Evolutionary conservation across 2,888 invertebrate species (phyloP).

Genomic region (Amphipyra tragopoginis): DNA sequence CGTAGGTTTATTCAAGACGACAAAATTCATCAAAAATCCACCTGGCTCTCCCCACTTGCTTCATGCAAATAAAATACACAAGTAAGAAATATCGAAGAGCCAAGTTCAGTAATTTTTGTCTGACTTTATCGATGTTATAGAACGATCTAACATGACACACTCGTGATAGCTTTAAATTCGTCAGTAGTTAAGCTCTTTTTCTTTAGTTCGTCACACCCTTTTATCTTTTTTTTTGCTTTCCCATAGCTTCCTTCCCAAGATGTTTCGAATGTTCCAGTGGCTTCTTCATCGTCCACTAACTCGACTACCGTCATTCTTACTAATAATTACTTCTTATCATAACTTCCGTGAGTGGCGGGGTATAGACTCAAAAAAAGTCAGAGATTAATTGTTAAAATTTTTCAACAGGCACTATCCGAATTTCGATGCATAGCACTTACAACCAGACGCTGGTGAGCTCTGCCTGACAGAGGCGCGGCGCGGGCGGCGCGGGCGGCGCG

Average conservation of each 20-base stretch:
- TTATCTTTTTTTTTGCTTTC: constrained; percentile 55
- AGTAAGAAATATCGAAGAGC: constrained; percentile 77
- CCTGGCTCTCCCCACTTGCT: constrained; percentile 87
- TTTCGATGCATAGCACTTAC: constrained; percentile 87
- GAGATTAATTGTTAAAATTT: constrained; percentile 3
- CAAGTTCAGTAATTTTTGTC: constrained; percentile 71
- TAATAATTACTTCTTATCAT: constrained; percentile 33
- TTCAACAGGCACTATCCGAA: constrained; percentile 83
- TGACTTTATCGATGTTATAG: constrained; percentile 68
- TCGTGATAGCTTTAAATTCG: constrained; percentile 71
- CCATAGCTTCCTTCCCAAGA: constrained; percentile 57
- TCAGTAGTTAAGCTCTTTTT: constrained; percentile 76
- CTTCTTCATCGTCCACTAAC: constrained; percentile 48
- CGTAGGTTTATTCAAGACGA: constrained; percentile 87
- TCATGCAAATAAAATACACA: constrained; percentile 87
- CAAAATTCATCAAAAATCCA: constrained; percentile 86
- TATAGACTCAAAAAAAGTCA: not conserved
- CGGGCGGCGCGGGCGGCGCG: constrained; percentile 73
- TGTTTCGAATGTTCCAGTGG: constrained; percentile 32
- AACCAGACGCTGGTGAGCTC: constrained; percentile 82
- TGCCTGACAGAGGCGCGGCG: constrained; percentile 82
- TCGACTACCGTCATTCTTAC: constrained; percentile 23
- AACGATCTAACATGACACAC: constrained; percentile 65
- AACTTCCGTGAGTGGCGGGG: constrained; percentile 38
- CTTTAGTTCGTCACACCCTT: constrained; percentile 50